Percentiles rank a stretch among this genome's conserved stretches.
Evolutionary conservation across 2,113 vertebrate species (phyloP).

Genomic region (Cromileptes altivelis): DNA sequence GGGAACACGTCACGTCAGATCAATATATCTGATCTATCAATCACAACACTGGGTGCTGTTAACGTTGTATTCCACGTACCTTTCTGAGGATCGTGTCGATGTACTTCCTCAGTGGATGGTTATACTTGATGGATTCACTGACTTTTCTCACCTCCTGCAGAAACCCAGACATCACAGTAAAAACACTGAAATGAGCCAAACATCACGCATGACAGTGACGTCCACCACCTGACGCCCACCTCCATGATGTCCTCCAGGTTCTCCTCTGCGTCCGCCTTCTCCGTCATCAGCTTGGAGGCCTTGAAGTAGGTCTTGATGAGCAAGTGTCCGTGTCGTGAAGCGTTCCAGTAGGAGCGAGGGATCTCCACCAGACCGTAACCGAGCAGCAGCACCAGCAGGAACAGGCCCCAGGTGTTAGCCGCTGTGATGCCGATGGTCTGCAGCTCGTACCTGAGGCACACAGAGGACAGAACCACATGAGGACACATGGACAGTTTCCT

Average conservation of each 20-base stretch:
- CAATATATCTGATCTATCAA: not conserved
- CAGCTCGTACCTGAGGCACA: conserved; percentile 89
- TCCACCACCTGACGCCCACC: conserved; percentile 71
- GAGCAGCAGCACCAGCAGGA: conserved; percentile 94
- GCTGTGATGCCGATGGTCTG: conserved; percentile 98
- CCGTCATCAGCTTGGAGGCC: conserved; percentile 96
- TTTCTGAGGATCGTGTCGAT: conserved; percentile 97
- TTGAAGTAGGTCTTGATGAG: conserved; percentile 98
- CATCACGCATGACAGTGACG: rapidly evolving
- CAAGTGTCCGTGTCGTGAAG: conserved; percentile 91
- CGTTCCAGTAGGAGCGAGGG: conserved; percentile 95
- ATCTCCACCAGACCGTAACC: conserved; percentile 98
- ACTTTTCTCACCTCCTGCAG: conserved; percentile 94
- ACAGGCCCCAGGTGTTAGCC: conserved; percentile 98
- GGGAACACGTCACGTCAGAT: not conserved
- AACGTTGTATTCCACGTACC: conserved; percentile 77
- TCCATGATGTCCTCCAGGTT: conserved; percentile 98
- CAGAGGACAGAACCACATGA: not conserved
- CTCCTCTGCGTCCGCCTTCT: conserved; percentile 97
- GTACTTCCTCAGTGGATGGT: conserved; percentile 95
- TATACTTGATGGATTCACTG: conserved; percentile 96
- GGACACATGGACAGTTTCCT: not conserved
- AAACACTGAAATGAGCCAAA: not conserved
- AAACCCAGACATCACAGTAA: not conserved
- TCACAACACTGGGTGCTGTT: too few relatives aligned